Base-by-base conservation (phyloP, 2,113 vertebrate species). In the Myotis lucifugus region DNA sequence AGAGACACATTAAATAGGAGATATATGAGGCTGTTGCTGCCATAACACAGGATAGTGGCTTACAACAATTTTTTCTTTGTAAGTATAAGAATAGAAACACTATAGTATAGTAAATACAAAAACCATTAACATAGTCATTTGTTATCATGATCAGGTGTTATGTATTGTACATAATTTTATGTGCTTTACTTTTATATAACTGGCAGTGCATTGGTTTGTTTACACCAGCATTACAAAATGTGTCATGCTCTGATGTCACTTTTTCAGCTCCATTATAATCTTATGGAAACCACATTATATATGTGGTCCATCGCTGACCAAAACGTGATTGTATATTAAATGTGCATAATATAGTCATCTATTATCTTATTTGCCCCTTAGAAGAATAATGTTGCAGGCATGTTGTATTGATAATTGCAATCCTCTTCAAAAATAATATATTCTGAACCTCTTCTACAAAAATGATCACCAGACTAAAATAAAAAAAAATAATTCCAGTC, bases 351-450 rank as follows among this genome's bases (percentile, higher is more conserved):
- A 77, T 0, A 90, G 48, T 40, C 70, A 91, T 29, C 69, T 91
- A 70, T 74, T 93, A 91, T 89, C 74, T 84, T 40, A 66, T 81
- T 40, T 93, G 78, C 18, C 37, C 1, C 34, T 37, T 82, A 46
- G 37, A 96, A 95, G 34, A 94, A 90, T 74, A 95, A 77, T 54
- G 34, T 96, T 87, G 25, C 32, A 96, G 91, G 64, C 81, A 94
- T 91, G 84, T 94, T 97, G 18, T 84, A 95, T 88, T 98, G 97
- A 98, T 96, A 97, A 96, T 97, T 96, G 89, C 93, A 96, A 92
- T 96, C 72, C 89, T 97, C 96, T 97, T 98, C 96, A 97, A 94
- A 97, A 90, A 96, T 48, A 96, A 92, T 83, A 69, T 96, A 97
- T 97, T 98, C 96, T 91, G 96, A 95, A 95, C 77, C 83, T 93